Evolutionary conservation across 2,113 vertebrate species (phyloP).

Genomic region (Anolis carolinensis): DNA sequence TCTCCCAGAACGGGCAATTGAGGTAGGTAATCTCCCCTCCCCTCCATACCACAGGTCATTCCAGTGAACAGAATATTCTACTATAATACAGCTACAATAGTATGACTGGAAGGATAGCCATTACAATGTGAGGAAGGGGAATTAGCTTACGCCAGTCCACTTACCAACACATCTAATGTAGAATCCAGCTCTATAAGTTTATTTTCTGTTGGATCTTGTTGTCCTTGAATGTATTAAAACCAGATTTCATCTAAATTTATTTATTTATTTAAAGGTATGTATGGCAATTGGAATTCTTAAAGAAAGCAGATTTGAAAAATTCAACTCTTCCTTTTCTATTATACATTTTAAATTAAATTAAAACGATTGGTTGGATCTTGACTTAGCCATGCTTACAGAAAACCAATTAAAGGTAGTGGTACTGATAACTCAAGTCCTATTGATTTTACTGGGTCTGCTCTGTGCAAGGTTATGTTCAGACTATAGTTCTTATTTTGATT

Average conservation of each 20-base stretch:
- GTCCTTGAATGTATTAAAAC: neutral
- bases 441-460: neutral
- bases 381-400: neutral
- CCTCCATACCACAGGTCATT: no score
- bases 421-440: neutral
- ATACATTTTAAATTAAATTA: neutral
- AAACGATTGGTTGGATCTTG: neutral
- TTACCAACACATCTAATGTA: no score
- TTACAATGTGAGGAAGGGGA: no score
- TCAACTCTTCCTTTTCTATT: neutral
- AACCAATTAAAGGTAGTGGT: neutral
- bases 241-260: neutral
- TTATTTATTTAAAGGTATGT: neutral
- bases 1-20: no score
- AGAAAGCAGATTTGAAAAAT: neutral
- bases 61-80: no score
- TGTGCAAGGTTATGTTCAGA: neutral
- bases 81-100: no score
- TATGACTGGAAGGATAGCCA: no score
- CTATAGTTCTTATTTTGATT: neutral
- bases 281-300: neutral
- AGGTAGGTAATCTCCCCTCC: no score
- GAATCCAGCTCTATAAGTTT: no score
- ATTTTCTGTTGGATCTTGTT: no score
- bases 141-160: no score